Evolutionary conservation across 2,113 vertebrate genomes (phyloP), one percentile per base, ranked within the genome.

Genomic region (Carassius carassius): DNA sequence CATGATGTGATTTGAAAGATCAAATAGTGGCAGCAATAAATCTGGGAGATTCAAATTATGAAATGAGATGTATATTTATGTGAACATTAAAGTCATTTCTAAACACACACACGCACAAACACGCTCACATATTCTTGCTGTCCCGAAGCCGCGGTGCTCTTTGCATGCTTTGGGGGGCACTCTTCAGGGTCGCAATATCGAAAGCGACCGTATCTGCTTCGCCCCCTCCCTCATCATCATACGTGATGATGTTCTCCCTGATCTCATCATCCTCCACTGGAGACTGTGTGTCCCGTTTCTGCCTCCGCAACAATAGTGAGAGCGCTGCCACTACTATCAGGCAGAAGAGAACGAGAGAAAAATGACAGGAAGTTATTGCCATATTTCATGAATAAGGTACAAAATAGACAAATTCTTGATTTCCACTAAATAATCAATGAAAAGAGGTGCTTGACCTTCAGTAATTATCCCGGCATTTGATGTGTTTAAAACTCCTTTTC

Each of bases 181-280:
- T 93, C 88, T 95, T 94, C 83, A 98, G 92, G 0, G 97, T 94
- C 0, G 95, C 88, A 58, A 98, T 97, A 94, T 98, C 97, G 29
- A 97, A 97, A 32, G 97, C 96, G 9, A 95, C 95, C 0, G 97
- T 98, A 92, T 98, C 97, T 4, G 96, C 96, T n/a, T 97, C 97
- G 17, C 97, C 97, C 0, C 97, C 97, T 0, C 97, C 95, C 88
- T 97, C 95, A 4, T 97, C 96, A 17, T 97, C 96, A 3, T 97
- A 96, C 86, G 93, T 93, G 85, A 95, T 94, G 92, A 95, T 95
- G 92, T 95, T 95, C 89, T 95, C 94, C 70, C 94, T 89, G 88
- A 95, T 92, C 82, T 95, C 94, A 73, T 94, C 94, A 62, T 94
- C 93, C 90, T 95, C 94, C 32, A 90, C 87, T 41, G 93, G 86